Base-by-base conservation (phyloP, 1,140 invertebrate species). In the Thaumetopoea pityocampa region DNA sequence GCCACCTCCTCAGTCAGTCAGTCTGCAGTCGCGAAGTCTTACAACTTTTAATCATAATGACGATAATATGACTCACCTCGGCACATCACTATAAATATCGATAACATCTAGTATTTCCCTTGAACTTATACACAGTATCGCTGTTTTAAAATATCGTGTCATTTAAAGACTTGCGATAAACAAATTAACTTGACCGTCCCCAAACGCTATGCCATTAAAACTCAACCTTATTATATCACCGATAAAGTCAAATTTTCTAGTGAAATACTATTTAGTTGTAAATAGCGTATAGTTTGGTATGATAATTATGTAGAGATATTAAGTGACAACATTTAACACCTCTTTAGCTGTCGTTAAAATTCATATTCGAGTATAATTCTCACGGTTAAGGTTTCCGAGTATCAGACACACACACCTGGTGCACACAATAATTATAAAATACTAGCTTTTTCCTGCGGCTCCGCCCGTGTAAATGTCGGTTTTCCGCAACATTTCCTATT, bases 61-160 rank as follows among this genome's bases (percentile, higher is more conserved):
- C 32, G 10, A 41, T 8, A 16, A 18, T 30, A 10, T 41, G 37
- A 41, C 27, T 41, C 37, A 41, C 27, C 18, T 5, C 3, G 12
- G 7, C 12, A 23, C 32, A 35, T 23, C 32, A 8, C 19, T 10
- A 32, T 41, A 41, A 41, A 23, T 41, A 41, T 41, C 11, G 37
- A 41, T 41, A 41, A 41, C 37, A 41, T 41, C 37, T 41, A 41
- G 27, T 41, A 30, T 18, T 41, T 41, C 37, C 27, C 37, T 41
- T 41, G 37, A 41, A 41, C 37, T 41, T 30, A n/a, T n/a, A n/a
- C n/a, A n/a, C 27, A 32, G 5, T 41, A 41, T 41, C 37, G 22
- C 20, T 14, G 37, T 23, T 32, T 41, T 41, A 41, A 30, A 30
- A 41, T 41, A 27, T 41, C 37, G 32, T 41, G 36, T 29, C 19